Evolutionary conservation across 2,797 vertebrate species (phyloP).

Genomic region (Rhinatrema bivittatum): DNA sequence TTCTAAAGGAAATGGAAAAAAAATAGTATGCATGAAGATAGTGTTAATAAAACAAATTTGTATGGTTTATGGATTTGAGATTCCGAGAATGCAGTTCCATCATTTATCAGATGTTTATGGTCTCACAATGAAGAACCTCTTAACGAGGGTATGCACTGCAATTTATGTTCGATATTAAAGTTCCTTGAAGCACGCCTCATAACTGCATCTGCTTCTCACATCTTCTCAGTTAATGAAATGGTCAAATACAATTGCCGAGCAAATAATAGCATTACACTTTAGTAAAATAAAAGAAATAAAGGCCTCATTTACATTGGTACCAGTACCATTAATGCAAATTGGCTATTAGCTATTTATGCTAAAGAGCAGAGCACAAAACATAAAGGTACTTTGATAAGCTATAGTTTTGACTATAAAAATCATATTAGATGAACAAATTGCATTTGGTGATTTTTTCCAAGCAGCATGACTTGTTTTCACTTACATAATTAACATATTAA

Average conservation of each 20-base stretch:
- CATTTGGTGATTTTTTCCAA: conserved; percentile 20
- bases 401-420: conserved; percentile 38
- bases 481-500: conserved; percentile 49
- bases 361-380: conserved; percentile 43
- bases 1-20: too few relatives aligned
- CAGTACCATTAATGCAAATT: conserved; percentile 49
- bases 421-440: conserved; percentile 29
- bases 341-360: conserved; percentile 53
- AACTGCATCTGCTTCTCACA: conserved; percentile 33
- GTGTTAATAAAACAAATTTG: too few relatives aligned
- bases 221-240: conserved; percentile 42
- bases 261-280: conserved; percentile 29
- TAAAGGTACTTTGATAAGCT: conserved; percentile 54
- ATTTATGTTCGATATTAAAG: conserved; percentile 39
- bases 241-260: conserved; percentile 26
- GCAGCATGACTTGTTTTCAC: conserved; percentile 33
- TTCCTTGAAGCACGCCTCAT: conserved; percentile 22
- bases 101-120: too few relatives aligned
- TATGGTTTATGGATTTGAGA: too few relatives aligned
- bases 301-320: conserved; percentile 47
- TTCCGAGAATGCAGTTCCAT: too few relatives aligned
- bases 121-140: conserved; percentile 15
- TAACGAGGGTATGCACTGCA: conserved; percentile 17
- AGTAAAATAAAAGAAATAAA: conserved; percentile 32
- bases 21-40: too few relatives aligned